phyloP scores from a whole-genome alignment of 1,140 invertebrate species.

The Sitodiplosis mosellana region DNA sequence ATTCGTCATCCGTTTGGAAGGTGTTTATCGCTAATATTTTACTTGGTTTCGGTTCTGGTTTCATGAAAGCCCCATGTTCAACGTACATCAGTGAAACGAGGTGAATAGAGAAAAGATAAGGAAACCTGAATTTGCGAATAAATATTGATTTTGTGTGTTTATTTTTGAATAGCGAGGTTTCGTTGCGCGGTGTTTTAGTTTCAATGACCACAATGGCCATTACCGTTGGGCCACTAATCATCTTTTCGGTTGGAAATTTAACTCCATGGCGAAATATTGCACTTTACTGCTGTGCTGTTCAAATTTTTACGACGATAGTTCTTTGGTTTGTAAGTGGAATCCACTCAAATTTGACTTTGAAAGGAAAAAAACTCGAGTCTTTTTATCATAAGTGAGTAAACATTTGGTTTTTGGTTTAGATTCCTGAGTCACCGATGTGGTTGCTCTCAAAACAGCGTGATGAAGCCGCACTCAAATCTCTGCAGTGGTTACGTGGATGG shows the following conservation, averaged over 20 bases:
- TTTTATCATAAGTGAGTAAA: neutral
- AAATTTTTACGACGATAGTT: constrained; percentile 34
- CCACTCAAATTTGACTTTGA: neutral
- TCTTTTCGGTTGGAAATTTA: constrained; percentile 42
- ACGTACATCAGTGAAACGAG: constrained; percentile 35
- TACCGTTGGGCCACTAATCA: constrained; percentile 38
- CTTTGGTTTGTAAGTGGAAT: constrained; percentile 32
- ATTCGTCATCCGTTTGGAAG: constrained; percentile 31
- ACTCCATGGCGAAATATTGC: constrained; percentile 42
- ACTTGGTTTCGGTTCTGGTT: constrained; percentile 28
- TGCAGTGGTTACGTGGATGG: constrained; percentile 34
- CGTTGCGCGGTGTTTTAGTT: constrained; percentile 43
- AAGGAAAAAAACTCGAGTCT: neutral
- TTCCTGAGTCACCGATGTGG: constrained; percentile 51
- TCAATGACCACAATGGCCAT: constrained; percentile 41
- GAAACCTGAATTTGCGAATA: neutral
- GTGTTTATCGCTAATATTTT: constrained; percentile 3
- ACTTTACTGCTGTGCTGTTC: constrained; percentile 36
- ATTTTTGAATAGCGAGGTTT: constrained; percentile 32
- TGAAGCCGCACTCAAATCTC: constrained; percentile 27
- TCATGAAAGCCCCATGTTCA: constrained; percentile 34
- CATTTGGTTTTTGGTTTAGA: constrained; percentile 12
- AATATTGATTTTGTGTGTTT: neutral
- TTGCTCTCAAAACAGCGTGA: constrained; percentile 29
- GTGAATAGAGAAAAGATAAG: constrained; percentile 8